Base-by-base conservation (phyloP, 2,113 vertebrate genomes). In the Dromaius novaehollandiae region DNA sequence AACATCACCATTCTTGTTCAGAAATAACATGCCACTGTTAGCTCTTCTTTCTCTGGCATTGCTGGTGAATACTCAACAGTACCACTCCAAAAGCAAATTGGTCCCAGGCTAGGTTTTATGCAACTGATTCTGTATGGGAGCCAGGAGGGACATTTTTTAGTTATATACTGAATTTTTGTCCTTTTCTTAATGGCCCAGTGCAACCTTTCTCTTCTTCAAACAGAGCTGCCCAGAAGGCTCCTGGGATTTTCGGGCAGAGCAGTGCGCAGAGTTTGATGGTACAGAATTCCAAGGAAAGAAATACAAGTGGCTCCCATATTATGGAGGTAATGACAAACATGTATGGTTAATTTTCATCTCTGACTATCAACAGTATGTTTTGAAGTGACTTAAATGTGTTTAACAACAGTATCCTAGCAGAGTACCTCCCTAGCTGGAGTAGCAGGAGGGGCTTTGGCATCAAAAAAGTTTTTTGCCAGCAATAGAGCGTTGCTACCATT, bases 231-330 rank as follows among this genome's bases (percentile, higher is more conserved):
- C 99, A 0, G 98, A 98, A 7, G 99, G 98, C 7, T 98, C 98
- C 66, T 93, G 46, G 26, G 99, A 99, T 94, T 99, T 99, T 97
- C 98, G 99, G 25, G 99, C 99, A 8, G 98, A 99, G 92, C 99
- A 99, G 94, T 99, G 99, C 88, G 93, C 99, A 7, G 97, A 99
- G 90, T 99, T 99, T 1, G 99, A 99, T 13, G 98, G 98, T 34
- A 97, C 66, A 5, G 98, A 99, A 89, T 99, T 99, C 95, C 98
- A 99, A 95, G 99, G 99, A 22, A 99, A 98, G 88, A 98, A 82
- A 75, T 99, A 99, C 97, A 98, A 98, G 89, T 99, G 99, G 99
- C 98, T 99, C 74, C 98, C 99, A 0, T 99, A 99, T 97, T 99
- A 99, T 4, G 99, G 99, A 98, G 99, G 99, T 99, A 96, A 93